These are phyloP conservation scores for Alexandromys fortis DNA, from an alignment of 2,113 vertebrate species.

Conservation along the genomic window DNA sequence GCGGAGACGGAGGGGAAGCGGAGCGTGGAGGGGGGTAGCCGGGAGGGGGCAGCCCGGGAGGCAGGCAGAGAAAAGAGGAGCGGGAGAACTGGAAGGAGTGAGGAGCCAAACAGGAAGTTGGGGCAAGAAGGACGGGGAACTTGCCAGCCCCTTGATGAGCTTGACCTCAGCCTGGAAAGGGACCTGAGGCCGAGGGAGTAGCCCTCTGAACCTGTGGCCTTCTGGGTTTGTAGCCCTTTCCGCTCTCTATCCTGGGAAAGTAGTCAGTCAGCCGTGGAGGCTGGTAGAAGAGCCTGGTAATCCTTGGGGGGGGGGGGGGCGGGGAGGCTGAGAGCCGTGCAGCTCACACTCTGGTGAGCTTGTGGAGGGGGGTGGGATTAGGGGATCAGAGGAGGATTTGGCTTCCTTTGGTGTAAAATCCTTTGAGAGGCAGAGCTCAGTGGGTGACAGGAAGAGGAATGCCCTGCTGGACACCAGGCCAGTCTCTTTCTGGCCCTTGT, in stretches of 20 bases:
- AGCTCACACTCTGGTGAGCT: not conserved
- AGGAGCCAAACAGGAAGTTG: not conserved
- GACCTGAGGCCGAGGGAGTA: not conserved
- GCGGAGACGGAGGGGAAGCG: not conserved
- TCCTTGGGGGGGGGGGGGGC: not conserved
- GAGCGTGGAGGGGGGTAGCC: not conserved
- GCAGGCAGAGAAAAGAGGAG: not conserved
- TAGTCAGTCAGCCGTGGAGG: not conserved
- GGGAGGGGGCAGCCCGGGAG: rapidly evolving
- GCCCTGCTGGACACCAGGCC: not conserved
- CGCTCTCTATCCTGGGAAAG: not conserved
- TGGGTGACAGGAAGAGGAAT: slow-evolving; percentile 8
- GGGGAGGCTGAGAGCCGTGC: not conserved
- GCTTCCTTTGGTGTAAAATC: slow-evolving; percentile 52
- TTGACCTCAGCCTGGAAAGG: not conserved
- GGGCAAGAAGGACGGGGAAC: not conserved
- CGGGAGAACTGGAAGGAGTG: rapidly evolving
- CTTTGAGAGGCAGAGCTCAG: not conserved
- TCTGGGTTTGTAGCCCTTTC: not conserved
- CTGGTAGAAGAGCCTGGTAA: not conserved
- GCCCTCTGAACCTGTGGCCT: not conserved
- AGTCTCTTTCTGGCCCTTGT: not conserved
- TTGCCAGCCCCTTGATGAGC: not conserved
- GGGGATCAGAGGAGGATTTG: slow-evolving; percentile 61
- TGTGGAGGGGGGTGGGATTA: slow-evolving; percentile 58